Evolutionary conservation across 2,113 vertebrate species (phyloP).

Genomic region (Callorhinus ursinus): DNA sequence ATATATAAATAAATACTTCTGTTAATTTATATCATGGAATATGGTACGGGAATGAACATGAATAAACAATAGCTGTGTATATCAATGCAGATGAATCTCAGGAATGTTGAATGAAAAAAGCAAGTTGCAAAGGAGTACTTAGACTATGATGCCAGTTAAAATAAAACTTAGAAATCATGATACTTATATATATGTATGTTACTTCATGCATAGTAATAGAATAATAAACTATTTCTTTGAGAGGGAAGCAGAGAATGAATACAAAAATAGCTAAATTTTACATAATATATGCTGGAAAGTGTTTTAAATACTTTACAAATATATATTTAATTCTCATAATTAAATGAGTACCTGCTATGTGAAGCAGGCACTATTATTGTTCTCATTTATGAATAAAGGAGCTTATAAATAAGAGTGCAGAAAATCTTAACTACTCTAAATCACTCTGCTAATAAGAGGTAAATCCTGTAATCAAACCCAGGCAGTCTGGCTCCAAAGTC

Average conservation of each 20-base stretch:
- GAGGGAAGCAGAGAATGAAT: background rate
- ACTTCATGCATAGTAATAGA: background rate
- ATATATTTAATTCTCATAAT: constrained; percentile 28
- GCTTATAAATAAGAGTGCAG: background rate
- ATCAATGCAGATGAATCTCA: constrained; percentile 1
- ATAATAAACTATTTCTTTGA: background rate
- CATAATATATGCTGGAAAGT: background rate
- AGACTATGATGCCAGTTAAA: background rate
- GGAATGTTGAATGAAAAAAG: constrained; percentile 40
- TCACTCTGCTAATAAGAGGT: background rate
- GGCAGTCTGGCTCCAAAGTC: background rate
- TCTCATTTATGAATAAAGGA: constrained; percentile 35
- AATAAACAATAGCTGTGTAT: background rate
- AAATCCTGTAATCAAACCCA: background rate
- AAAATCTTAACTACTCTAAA: background rate
- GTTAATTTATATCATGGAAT: background rate
- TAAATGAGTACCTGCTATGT: background rate
- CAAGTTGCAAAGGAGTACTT: constrained; percentile 35
- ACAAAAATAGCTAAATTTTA: constrained; percentile 30
- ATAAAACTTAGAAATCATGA: background rate
- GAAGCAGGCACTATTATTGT: background rate
- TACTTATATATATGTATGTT: constrained; percentile 1
- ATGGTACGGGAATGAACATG: background rate
- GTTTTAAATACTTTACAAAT: constrained; percentile 25
- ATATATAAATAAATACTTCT: constrained; percentile 5